Base-by-base conservation (phyloP, 2,113 vertebrate species). In the Oncorhynchus nerka region DNA sequence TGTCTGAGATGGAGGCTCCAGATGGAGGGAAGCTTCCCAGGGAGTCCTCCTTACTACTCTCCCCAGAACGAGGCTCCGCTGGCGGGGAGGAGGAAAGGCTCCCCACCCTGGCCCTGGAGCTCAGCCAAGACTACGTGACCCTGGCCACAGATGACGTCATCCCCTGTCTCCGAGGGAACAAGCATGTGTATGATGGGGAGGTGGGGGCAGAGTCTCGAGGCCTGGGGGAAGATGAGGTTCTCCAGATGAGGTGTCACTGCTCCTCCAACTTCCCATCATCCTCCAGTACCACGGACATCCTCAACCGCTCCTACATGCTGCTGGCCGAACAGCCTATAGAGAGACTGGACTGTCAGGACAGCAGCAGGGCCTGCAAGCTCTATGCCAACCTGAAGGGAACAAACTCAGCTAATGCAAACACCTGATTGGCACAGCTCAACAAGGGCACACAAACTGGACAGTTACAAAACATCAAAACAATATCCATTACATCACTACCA, bases 41-140 rank as follows among this genome's bases (percentile, higher is more conserved):
- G 16, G 81, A 75, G 26, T 77, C 57, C 0, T 55, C 62, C 5
- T 64, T 70, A 45, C 82, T 83, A 24, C 73, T 85, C 67, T 59
- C 80, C 24, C 59, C 77, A 15, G 81, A 79, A 1, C n/a, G 51
- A 28, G 49, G 48, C 65, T n/a, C 67, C 26, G 64, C 64, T 62
- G 59, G 73, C 3, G 59, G 15, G 2, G 67, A 73, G 16, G 77
- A 45, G 16, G 77, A 45, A 66, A 7, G 48, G 71, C 5, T 71
- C 78, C 75, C 22, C 5, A 28, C 64, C 24, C 0, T 39, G 32
- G 7, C 45, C 59, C 20, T 84, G 1, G 81, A 89, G 20, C 30
- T 79, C 70, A 87, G 74, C 62, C 84, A 80, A 12, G 93, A 93
- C 76, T 94, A 94, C 0, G 92, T 94, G 61, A 92, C 89, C 70